Base-by-base conservation (phyloP, 2,797 vertebrate species). In the Rachycentron canadum region DNA sequence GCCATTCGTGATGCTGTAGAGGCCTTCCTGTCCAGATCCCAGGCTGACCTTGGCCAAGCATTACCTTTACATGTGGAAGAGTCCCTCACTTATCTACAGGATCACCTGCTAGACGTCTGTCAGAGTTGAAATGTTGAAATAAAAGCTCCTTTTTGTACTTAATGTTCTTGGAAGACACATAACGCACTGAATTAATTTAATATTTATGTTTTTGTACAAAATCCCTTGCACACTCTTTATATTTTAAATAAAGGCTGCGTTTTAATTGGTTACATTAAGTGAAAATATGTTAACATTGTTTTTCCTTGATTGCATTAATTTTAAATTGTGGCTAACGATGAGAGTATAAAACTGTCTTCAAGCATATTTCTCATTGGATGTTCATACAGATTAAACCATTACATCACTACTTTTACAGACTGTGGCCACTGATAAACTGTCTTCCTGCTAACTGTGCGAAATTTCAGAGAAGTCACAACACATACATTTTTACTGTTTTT, bases 61-160 rank as follows among this genome's bases (percentile, higher is more conserved):
- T 84, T 97, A 3, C 96, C 95, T 7, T 76, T 79, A 1, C 94
- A 96, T 47, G 93, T 97, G 47, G 91, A 86, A 14, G 94, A 97
- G 74, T 97, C 96, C 17, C 87, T 97, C 67, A 82, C 72, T 10
- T 89, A 95, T 82, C 86, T 98, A 14, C 92, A 89, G 59, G 90
- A 93, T 59, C 78, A 96, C 83, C 80, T 97, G 65, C 63, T 92
- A 0, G 90, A 91, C 38, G 83, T 89, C 21, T 93, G 88, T 76
- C 90, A 89, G 75, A 69, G 82, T 77, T 91, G 66, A 93, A 30
- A 43, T 69, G 82, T 77, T 91, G 66, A 93, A 30, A 43, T 25
- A 28, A 50, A 32, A 12, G 7, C 1, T 19, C 12, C 28, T 34
- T 28, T 13, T 64, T 69, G 5, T 23, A 5, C 0, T 62, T 7